A percentile compares a stretch with the other conserved stretches of the same genome.
phyloP scores from a whole-genome alignment of 2,113 vertebrate genomes.

The Carassius carassius region DNA sequence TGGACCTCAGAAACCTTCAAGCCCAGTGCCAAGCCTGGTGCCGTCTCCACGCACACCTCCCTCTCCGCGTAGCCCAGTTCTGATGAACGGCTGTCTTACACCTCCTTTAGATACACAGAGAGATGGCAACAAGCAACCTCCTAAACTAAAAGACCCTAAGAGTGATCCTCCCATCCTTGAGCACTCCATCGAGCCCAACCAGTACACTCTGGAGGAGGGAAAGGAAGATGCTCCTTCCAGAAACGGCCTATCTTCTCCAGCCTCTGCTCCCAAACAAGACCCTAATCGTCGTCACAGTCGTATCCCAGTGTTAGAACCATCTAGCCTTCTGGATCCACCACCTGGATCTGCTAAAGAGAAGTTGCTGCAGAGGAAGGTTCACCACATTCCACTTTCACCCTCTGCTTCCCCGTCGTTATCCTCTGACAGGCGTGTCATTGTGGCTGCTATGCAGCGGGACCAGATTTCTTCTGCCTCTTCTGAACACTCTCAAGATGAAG shows the following conservation, averaged over 20 bases:
- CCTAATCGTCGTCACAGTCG: conserved; percentile 85
- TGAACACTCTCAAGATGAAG: conserved; percentile 91
- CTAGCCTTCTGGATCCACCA: conserved; percentile 82
- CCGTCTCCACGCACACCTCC: conserved; percentile 64
- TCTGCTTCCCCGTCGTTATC: conserved; percentile 82
- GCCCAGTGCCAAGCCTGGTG: conserved; percentile 77
- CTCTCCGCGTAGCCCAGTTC: conserved; percentile 59
- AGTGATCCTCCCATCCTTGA: conserved; percentile 48
- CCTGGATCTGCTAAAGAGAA: conserved; percentile 94
- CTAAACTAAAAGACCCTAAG: conserved; percentile 62
- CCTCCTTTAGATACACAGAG: conserved; percentile 49
- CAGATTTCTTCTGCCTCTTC: conserved; percentile 85
- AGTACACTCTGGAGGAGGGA: conserved; percentile 5
- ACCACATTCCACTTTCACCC: conserved; percentile 81
- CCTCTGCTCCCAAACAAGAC: conserved; percentile 57
- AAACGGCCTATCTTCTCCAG: conserved; percentile 39
- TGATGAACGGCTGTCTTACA: conserved; percentile 60
- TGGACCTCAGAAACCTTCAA: conserved; percentile 69
- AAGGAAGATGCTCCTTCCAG: conserved; percentile 37
- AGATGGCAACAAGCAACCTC: conserved; percentile 44
- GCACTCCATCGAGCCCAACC: conserved; percentile 55
- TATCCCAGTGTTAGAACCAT: conserved; percentile 93
- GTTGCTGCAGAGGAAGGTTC: conserved; percentile 91
- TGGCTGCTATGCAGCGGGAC: conserved; percentile 82
- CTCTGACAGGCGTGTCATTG: conserved; percentile 80